These are phyloP conservation scores for Acronicta leporina DNA, from an alignment of 2,888 invertebrate genomes.

Conservation along the genomic window DNA sequence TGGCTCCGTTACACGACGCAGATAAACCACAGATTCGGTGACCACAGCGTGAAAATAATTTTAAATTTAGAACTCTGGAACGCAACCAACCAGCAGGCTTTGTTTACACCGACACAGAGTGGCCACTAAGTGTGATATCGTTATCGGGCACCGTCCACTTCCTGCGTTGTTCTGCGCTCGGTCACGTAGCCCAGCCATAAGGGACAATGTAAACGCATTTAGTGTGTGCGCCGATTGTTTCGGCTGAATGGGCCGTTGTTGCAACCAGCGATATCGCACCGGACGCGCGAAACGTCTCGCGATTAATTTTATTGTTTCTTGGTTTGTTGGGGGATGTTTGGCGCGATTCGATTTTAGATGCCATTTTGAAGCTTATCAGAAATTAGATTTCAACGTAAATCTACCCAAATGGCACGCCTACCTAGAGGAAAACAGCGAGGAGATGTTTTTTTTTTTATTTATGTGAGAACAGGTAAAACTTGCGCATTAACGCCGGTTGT, in stretches of 20 bases:
- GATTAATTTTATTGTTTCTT: conserved; percentile 65
- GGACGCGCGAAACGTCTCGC: conserved; percentile 60
- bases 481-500: too few relatives aligned
- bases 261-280: conserved; percentile 60
- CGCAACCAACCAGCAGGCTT: conserved; percentile 35
- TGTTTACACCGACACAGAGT: conserved; percentile 56
- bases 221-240: conserved; percentile 57
- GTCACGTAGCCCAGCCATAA: conserved; percentile 68
- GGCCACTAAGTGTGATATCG: conserved; percentile 61
- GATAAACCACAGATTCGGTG: conserved; percentile 2
- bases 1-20: background rate
- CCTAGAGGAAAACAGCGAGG: too few relatives aligned
- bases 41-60: conserved; percentile 12
- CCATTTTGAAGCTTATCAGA: conserved; percentile 1
- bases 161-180: conserved; percentile 63
- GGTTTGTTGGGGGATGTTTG: conserved; percentile 41
- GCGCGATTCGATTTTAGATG: conserved; percentile 36
- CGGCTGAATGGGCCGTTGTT: conserved; percentile 62
- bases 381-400: background rate
- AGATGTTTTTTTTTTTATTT: too few relatives aligned
- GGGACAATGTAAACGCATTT: conserved; percentile 67
- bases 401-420: background rate
- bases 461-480: too few relatives aligned
- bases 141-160: conserved; percentile 67
- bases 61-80: conserved; percentile 40